Conservation (phyloP, 2,888 invertebrate genomes). For the Clivina fossor region DNA sequence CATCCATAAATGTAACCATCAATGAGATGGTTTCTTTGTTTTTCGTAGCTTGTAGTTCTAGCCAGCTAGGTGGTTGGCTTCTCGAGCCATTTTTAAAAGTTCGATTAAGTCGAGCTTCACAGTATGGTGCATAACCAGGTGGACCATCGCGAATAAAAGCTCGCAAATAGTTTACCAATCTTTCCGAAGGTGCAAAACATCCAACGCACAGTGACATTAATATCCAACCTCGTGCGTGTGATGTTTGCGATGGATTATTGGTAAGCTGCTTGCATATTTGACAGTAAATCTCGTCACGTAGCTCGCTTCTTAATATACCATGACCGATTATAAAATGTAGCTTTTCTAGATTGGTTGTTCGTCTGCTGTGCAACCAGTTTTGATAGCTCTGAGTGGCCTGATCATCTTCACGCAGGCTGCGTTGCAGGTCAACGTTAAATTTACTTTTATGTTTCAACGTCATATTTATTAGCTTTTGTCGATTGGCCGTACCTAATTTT, state of each 20-base stretch:
- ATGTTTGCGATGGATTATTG: conserved; percentile 83
- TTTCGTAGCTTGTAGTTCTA: conserved; percentile 83
- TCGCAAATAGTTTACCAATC: conserved; percentile 82
- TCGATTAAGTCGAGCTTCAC: conserved; percentile 79
- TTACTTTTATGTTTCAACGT: conserved; percentile 86
- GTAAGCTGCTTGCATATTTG: conserved; percentile 95
- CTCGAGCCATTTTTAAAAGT: conserved; percentile 86
- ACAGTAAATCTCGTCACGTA: conserved; percentile 90
- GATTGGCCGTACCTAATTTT: too few relatives aligned
- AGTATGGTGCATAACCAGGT: conserved; percentile 85
- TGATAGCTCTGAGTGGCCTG: conserved; percentile 76
- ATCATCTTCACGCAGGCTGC: conserved; percentile 72
- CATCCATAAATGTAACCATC: conserved; percentile 87
- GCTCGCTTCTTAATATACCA: conserved; percentile 83
- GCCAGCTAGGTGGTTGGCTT: conserved; percentile 89
- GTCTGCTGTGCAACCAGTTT: conserved; percentile 74
- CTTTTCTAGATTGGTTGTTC: conserved; percentile 88
- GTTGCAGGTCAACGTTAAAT: conserved; percentile 75
- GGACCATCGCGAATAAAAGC: conserved; percentile 86
- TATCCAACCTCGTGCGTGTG: conserved; percentile 92
- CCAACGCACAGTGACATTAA: conserved; percentile 88
- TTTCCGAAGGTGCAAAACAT: conserved; percentile 86
- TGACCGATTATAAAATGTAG: conserved; percentile 94
- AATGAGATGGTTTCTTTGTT: conserved; percentile 81
- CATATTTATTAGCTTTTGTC: conserved; percentile 79